phyloP scores from a whole-genome alignment of 2,113 vertebrate species.

The Neodontobutis hainanensis region DNA sequence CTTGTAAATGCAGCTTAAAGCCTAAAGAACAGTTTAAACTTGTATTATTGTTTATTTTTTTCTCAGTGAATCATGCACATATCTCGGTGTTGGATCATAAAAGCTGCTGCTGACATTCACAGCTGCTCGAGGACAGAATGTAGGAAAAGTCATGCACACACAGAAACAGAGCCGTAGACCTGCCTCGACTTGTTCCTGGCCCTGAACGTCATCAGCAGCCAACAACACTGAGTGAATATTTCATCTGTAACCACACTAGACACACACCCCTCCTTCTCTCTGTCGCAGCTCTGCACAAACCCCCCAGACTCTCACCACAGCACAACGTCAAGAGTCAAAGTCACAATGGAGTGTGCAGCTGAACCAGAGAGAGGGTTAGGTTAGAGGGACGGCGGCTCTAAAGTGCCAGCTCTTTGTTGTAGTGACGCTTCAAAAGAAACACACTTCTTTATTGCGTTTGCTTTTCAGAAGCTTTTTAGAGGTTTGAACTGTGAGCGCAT shows the following conservation, averaged over 20 bases:
- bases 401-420: slow-evolving; percentile 49
- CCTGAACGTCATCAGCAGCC: slow-evolving; percentile 9
- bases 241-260: slow-evolving; percentile 28
- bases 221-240: slow-evolving; percentile 24
- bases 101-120: slow-evolving; percentile 14
- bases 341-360: slow-evolving; percentile 51
- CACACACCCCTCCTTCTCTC: slow-evolving; percentile 9
- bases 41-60: too few relatives aligned
- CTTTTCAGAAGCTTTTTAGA: too few relatives aligned
- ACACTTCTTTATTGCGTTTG: slow-evolving; percentile 35
- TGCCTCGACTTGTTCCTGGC: slow-evolving; percentile 53
- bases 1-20: too few relatives aligned
- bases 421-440: slow-evolving; percentile 62
- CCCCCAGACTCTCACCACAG: slow-evolving; percentile 3
- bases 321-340: slow-evolving; percentile 51
- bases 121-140: slow-evolving; percentile 37
- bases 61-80: too few relatives aligned
- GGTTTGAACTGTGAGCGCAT: too few relatives aligned
- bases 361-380: slow-evolving; percentile 44
- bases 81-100: too few relatives aligned
- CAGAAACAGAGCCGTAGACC: slow-evolving; percentile 22
- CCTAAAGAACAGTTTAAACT: too few relatives aligned
- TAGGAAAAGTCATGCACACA: slow-evolving; percentile 34
- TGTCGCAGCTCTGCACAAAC: not conserved
- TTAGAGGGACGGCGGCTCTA: slow-evolving; percentile 26